Percentiles rank a stretch among this genome's conserved stretches.
These are phyloP conservation scores for Todiramphus chloris DNA, from an alignment of 2,113 vertebrate species.

Conservation along the genomic window DNA sequence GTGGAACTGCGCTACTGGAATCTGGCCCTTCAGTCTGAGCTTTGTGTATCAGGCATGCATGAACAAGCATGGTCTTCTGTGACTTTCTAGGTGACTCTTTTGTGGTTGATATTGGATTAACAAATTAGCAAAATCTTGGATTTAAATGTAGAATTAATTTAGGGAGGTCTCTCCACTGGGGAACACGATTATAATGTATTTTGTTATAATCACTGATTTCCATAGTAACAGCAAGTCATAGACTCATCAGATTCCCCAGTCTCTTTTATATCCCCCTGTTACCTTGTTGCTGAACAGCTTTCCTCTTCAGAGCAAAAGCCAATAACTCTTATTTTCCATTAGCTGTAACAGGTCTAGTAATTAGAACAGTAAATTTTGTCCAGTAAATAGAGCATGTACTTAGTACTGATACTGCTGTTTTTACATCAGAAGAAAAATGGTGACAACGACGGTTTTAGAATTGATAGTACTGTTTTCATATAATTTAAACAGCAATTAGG, in stretches of 20 bases:
- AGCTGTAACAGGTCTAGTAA: slow-evolving; percentile 37
- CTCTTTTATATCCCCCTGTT: background rate
- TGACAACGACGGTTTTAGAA: slow-evolving; percentile 6
- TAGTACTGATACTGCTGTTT: slow-evolving; percentile 24
- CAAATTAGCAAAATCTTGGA: background rate
- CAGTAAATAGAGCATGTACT: background rate
- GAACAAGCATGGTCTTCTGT: background rate
- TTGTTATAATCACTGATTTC: slow-evolving; percentile 34
- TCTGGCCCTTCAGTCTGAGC: background rate
- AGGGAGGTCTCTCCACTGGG: background rate
- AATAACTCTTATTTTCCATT: slow-evolving; percentile 47
- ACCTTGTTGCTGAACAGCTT: slow-evolving; percentile 17
- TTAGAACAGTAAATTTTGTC: slow-evolving; percentile 62
- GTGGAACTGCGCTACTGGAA: background rate
- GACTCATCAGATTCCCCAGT: background rate
- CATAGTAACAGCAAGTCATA: slow-evolving; percentile 40
- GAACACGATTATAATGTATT: slow-evolving; percentile 4
- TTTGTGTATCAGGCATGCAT: fast-evolving
- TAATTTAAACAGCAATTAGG: slow-evolving; percentile 19
- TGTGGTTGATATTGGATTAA: background rate
- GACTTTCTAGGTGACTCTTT: background rate
- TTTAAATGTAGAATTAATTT: slow-evolving; percentile 1
- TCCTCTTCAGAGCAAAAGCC: background rate
- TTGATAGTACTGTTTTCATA: background rate
- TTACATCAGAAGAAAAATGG: slow-evolving; percentile 31